These are phyloP conservation scores for Uropsilus gracilis DNA, from an alignment of 2,113 vertebrate species.

Conservation along the genomic window DNA sequence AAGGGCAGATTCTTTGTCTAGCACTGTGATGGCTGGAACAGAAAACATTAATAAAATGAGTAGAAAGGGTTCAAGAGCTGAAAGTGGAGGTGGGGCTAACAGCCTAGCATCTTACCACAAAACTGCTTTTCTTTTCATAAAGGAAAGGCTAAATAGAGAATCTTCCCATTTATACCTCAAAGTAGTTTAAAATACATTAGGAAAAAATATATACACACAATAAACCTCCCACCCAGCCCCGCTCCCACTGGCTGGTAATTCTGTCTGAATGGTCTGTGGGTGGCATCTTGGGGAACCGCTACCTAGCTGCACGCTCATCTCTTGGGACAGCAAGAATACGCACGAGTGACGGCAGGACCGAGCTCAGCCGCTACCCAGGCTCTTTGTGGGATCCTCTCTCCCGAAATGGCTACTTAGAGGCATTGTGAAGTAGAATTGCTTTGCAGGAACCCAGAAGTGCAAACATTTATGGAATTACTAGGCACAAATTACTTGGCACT, in stretches of 20 bases:
- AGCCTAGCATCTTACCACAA: slow-evolving; percentile 29
- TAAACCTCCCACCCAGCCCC: slow-evolving; percentile 28
- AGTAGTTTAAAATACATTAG: slow-evolving; percentile 51
- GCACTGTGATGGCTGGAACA: background rate
- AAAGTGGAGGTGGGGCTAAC: background rate
- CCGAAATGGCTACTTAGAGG: background rate
- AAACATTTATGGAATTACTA: slow-evolving; percentile 54
- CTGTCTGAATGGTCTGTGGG: background rate
- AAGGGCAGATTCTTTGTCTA: background rate
- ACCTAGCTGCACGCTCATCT: background rate
- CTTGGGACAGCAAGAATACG: rapidly evolving
- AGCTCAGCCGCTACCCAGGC: background rate
- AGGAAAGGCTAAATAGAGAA: slow-evolving; percentile 44
- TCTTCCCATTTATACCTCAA: slow-evolving; percentile 54
- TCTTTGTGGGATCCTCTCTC: slow-evolving; percentile 2
- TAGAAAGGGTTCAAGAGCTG: slow-evolving; percentile 26
- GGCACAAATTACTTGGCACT: slow-evolving; percentile 64
- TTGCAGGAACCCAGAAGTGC: slow-evolving; percentile 44
- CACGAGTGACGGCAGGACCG: rapidly evolving
- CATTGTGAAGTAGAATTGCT: slow-evolving; percentile 11
- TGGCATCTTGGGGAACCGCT: background rate
- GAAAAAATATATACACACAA: background rate
- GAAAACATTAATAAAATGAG: slow-evolving; percentile 36
- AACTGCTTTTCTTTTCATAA: slow-evolving; percentile 37
- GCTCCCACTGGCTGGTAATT: background rate